These are phyloP conservation scores for Agelastica alni DNA, from an alignment of 2,888 invertebrate species.

Conservation along the genomic window DNA sequence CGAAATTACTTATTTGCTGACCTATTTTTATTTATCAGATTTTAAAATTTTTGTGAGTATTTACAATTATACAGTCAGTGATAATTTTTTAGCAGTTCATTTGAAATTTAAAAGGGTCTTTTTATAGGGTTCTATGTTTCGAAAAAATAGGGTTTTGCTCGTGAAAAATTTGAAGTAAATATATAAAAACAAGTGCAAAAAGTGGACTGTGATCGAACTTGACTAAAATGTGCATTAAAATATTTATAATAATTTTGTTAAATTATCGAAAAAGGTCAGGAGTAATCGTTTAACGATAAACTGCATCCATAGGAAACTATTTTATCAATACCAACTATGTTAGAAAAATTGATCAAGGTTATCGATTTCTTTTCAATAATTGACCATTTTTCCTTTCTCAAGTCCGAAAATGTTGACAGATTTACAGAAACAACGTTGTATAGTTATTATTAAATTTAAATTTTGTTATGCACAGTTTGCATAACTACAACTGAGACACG, in stretches of 20 bases:
- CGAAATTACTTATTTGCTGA: too few relatives aligned
- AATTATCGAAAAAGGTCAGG: slow-evolving; percentile 5
- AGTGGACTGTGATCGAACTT: too few relatives aligned
- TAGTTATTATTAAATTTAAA: background rate
- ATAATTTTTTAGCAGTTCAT: too few relatives aligned
- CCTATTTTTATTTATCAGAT: too few relatives aligned
- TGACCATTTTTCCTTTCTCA: slow-evolving; percentile 14
- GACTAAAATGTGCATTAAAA: background rate
- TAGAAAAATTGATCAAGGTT: slow-evolving; percentile 17
- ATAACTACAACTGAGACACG: background rate
- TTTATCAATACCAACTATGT: background rate
- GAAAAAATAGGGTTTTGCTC: too few relatives aligned
- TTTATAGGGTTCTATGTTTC: too few relatives aligned
- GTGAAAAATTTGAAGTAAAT: background rate
- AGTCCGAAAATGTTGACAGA: slow-evolving; percentile 16
- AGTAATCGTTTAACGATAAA: background rate
- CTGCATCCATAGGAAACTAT: background rate
- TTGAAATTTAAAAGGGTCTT: too few relatives aligned
- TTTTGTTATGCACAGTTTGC: background rate
- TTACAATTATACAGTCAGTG: too few relatives aligned
- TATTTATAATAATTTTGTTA: background rate
- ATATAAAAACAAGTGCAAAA: background rate
- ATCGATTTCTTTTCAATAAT: slow-evolving; percentile 10
- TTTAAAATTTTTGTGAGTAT: too few relatives aligned
- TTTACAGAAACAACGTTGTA: slow-evolving; percentile 1